phyloP scores from a whole-genome alignment of 2,113 vertebrate genomes.

The Caracal caracal region DNA sequence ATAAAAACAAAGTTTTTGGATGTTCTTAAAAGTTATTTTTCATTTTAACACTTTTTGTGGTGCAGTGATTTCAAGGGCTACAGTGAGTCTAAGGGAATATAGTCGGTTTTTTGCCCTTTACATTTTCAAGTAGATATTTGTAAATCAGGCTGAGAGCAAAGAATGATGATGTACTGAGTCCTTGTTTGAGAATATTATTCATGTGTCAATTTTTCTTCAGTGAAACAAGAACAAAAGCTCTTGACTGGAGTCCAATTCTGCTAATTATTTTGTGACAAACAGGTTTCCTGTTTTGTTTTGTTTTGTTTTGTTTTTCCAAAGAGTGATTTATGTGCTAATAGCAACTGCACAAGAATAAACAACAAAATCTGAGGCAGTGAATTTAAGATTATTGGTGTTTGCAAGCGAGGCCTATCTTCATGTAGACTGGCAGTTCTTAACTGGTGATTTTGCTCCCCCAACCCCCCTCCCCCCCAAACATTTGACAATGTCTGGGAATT shows the following conservation, averaged over 20 bases:
- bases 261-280: conserved; percentile 76
- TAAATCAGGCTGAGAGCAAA: conserved; percentile 38
- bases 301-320: conserved; percentile 66
- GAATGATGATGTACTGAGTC: neutral
- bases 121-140: conserved; percentile 55
- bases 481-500: neutral
- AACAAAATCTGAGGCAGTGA: neutral
- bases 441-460: neutral
- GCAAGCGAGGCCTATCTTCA: neutral
- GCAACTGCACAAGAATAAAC: conserved; percentile 31
- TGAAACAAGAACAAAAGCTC: conserved; percentile 46
- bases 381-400: conserved; percentile 16
- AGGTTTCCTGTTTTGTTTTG: conserved; percentile 77
- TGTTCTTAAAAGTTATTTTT: conserved; percentile 56
- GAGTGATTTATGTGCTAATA: conserved; percentile 49
- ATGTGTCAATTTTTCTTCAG: conserved; percentile 48
- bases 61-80: conserved; percentile 45
- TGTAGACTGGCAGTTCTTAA: neutral
- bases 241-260: conserved; percentile 61
- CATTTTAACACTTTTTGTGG: neutral
- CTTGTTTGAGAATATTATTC: conserved; percentile 55
- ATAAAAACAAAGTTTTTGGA: conserved; percentile 22
- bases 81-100: conserved; percentile 40
- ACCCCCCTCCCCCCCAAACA: neutral
- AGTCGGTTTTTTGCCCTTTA: conserved; percentile 35